Base-by-base conservation (phyloP, 30 jellyfish, hydroid and myxozoan species). In the Sanderia malayensis region DNA sequence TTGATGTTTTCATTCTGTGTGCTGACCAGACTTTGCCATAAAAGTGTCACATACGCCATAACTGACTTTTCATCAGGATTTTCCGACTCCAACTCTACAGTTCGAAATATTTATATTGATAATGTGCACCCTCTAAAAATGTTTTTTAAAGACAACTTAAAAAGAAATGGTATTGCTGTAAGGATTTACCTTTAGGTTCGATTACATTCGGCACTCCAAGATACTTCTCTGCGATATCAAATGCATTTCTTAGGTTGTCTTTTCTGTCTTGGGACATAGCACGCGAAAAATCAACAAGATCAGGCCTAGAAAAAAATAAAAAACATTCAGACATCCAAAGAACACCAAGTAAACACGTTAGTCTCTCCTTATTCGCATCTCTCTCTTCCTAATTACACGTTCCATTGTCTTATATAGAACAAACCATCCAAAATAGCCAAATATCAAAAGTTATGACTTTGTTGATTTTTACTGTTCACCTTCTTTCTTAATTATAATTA, bases 171-270 rank as follows among this genome's bases (percentile, higher is more conserved):
- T n/a, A n/a, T n/a, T n/a, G n/a, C n/a, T n/a, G n/a, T n/a, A n/a
- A n/a, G n/a, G n/a, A 37, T 6, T 37, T 37, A 88, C 97, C 97
- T 74, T 89, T 67, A 0, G 85, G 70, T 0, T 68, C 89, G 29
- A 89, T 76, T 32, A 79, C 25, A 26, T 70, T 75, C 15, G 97
- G 97, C 7, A 89, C 94, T 4, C 88, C 95, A 15, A 89, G 76
- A 22, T 18, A 17, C 41, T 82, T 86, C 24, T 81, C 95, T 0
- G 97, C 97, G 7, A 82, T 31, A 6, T 25, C 21, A 11, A 89
- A 52, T 0, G 83, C 84, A 53, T 63, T 76, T 41, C 61, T 22
- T 52, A 89, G 37, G 23, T 65, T 61, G 23, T 70, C 74, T 62
- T 62, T 44, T 4, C 49, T 83, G 4, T 73, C 80, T 19, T 29